Percentiles rank a stretch among this genome's conserved stretches.
These are phyloP conservation scores for Brachyistius frenatus DNA, from an alignment of 2,113 vertebrate genomes.

Conservation along the genomic window DNA sequence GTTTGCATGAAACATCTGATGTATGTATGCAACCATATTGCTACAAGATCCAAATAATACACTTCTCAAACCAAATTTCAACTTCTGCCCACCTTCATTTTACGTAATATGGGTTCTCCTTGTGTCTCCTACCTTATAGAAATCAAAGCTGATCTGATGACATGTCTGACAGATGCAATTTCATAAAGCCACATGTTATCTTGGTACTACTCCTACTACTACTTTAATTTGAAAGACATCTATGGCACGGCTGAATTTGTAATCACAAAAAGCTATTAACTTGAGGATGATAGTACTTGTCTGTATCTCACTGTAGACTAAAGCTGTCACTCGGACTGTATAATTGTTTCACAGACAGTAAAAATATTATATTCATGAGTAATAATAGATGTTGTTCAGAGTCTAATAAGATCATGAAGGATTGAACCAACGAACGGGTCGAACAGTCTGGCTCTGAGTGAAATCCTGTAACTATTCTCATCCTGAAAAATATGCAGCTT, in stretches of 20 bases:
- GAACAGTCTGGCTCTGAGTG: slow-evolving; percentile 21
- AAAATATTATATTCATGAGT: slow-evolving; percentile 47
- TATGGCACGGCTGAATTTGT: slow-evolving; percentile 7
- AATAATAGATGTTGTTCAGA: slow-evolving; percentile 41
- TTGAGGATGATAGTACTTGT: slow-evolving; percentile 10
- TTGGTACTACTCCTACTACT: slow-evolving; percentile 17
- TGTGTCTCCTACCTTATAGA: slow-evolving; percentile 2
- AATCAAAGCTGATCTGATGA: slow-evolving; percentile 7
- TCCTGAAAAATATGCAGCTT: slow-evolving; percentile 28
- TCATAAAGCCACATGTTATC: slow-evolving; percentile 15
- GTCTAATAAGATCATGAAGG: slow-evolving; percentile 50
- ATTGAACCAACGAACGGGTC: slow-evolving; percentile 24
- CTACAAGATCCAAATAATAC: no score
- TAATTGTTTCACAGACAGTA: slow-evolving; percentile 22
- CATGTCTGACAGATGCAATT: background rate
- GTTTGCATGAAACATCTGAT: no score
- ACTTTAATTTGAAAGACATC: slow-evolving; percentile 31
- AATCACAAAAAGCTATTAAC: slow-evolving; percentile 42
- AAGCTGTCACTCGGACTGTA: slow-evolving; percentile 29
- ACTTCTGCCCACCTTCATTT: background rate
- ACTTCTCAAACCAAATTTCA: no score
- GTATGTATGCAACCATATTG: no score
- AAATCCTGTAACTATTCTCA: slow-evolving; percentile 27
- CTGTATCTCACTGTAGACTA: slow-evolving; percentile 16
- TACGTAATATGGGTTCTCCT: background rate